Evolutionary conservation across 1,140 invertebrate genomes (phyloP).

Genomic region (Cotesia vestalis): DNA sequence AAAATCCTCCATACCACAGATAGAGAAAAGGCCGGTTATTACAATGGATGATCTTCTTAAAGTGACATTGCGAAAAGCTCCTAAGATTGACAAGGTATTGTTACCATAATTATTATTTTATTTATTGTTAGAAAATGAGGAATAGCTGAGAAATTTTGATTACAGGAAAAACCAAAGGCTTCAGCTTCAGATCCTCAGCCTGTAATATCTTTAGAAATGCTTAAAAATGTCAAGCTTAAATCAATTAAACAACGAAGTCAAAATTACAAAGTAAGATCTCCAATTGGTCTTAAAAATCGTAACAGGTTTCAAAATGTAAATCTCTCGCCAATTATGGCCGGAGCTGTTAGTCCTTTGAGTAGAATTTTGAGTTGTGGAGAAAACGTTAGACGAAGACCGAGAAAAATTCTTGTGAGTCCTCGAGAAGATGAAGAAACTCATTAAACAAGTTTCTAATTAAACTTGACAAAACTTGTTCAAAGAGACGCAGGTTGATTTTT

Average conservation of each 20-base stretch:
- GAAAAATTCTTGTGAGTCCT: slow-evolving; percentile 17
- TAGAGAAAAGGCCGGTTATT: slow-evolving; percentile 48
- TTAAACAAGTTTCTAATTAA: slow-evolving; percentile 21
- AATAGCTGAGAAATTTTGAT: not conserved
- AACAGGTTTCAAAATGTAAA: slow-evolving; percentile 42
- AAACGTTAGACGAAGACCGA: slow-evolving; percentile 37
- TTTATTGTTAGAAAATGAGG: not conserved
- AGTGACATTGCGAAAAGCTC: slow-evolving; percentile 56
- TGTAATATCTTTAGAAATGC: slow-evolving; percentile 54
- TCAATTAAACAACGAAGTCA: slow-evolving; percentile 46
- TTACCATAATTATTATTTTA: slow-evolving; percentile 15
- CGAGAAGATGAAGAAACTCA: slow-evolving; percentile 30
- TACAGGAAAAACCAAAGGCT: slow-evolving; percentile 14
- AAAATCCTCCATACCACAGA: slow-evolving; percentile 44
- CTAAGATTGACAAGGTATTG: slow-evolving; percentile 46
- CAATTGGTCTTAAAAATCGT: slow-evolving; percentile 44
- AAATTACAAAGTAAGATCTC: slow-evolving; percentile 44
- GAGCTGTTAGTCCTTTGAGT: slow-evolving; percentile 42
- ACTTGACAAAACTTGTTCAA: slow-evolving; percentile 12
- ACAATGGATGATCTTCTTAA: slow-evolving; percentile 59
- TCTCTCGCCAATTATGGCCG: slow-evolving; percentile 46
- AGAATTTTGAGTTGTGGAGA: slow-evolving; percentile 49
- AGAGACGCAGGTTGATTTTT: no score
- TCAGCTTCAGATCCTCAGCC: slow-evolving; percentile 39
- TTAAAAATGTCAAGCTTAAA: slow-evolving; percentile 57